Evolutionary conservation across 2,888 invertebrate species (phyloP).

Genomic region (Julus scanicus): DNA sequence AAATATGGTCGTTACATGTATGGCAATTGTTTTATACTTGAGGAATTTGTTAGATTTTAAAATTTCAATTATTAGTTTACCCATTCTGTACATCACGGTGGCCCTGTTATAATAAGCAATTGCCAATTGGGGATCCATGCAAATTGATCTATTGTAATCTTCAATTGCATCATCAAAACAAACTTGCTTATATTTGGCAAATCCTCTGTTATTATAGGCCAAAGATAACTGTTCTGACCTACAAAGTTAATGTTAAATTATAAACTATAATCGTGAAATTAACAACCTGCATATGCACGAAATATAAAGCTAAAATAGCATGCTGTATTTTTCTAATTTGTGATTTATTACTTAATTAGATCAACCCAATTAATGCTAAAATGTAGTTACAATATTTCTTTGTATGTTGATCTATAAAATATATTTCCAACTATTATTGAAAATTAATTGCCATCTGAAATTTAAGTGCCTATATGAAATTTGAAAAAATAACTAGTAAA

Average conservation of each 20-base stretch:
- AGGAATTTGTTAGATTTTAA: background rate
- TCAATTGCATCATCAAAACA: slow-evolving; percentile 37
- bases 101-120: slow-evolving; percentile 40
- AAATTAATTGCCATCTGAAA: too few species aligned
- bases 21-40: background rate
- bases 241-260: background rate
- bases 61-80: background rate
- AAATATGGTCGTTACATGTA: background rate
- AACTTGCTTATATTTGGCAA: slow-evolving; percentile 40
- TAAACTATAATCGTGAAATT: too few species aligned
- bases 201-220: slow-evolving; percentile 41
- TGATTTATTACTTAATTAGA: too few species aligned
- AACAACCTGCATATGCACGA: too few species aligned
- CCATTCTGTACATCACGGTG: slow-evolving; percentile 34
- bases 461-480: too few species aligned
- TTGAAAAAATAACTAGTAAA: too few species aligned
- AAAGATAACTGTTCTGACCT: background rate
- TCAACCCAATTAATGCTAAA: too few species aligned
- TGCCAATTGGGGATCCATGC: background rate
- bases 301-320: too few species aligned
- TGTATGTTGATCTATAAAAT: too few species aligned
- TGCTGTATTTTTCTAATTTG: too few species aligned
- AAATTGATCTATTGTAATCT: slow-evolving; percentile 17
- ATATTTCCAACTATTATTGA: too few species aligned
- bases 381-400: too few species aligned